Percentiles rank a stretch among this genome's conserved stretches.
Evolutionary conservation across 2,888 invertebrate species (phyloP).

Genomic region (Clitarchus hookeri): DNA sequence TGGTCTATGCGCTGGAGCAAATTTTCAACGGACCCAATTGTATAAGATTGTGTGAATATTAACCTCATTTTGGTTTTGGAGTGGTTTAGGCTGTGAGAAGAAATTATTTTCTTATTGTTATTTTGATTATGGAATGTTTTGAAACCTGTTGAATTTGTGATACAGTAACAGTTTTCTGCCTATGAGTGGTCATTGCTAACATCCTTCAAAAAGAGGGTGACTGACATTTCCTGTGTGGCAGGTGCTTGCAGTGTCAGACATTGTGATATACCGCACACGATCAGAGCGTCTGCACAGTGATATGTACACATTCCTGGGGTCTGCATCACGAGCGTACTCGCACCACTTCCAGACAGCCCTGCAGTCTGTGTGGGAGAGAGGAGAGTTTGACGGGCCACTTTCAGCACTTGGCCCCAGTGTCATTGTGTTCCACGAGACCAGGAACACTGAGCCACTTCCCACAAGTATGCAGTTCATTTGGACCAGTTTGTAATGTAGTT

Average conservation of each 20-base stretch:
- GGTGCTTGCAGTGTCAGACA: conserved; percentile 80
- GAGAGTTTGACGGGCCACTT: conserved; percentile 54
- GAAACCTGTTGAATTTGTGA: too few species aligned
- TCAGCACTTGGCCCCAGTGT: conserved; percentile 72
- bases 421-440: conserved; percentile 79
- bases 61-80: too few species aligned
- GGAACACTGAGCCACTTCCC: conserved; percentile 67
- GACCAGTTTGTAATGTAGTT: background rate
- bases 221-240: conserved; percentile 45
- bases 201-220: background rate
- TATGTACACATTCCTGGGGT: conserved; percentile 76
- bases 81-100: too few species aligned
- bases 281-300: conserved; percentile 76
- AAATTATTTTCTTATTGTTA: too few species aligned
- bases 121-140: too few species aligned
- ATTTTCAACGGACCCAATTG: too few species aligned
- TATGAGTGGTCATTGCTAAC: background rate
- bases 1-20: too few species aligned
- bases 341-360: conserved; percentile 71
- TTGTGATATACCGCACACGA: conserved; percentile 76
- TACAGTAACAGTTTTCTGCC: background rate
- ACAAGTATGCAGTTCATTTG: conserved; percentile 25
- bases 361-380: conserved; percentile 52
- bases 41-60: too few species aligned
- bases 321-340: conserved; percentile 74